Evolutionary conservation across 2,888 invertebrate genomes (phyloP).

Genomic region (Scaptomyza tumidula): DNA sequence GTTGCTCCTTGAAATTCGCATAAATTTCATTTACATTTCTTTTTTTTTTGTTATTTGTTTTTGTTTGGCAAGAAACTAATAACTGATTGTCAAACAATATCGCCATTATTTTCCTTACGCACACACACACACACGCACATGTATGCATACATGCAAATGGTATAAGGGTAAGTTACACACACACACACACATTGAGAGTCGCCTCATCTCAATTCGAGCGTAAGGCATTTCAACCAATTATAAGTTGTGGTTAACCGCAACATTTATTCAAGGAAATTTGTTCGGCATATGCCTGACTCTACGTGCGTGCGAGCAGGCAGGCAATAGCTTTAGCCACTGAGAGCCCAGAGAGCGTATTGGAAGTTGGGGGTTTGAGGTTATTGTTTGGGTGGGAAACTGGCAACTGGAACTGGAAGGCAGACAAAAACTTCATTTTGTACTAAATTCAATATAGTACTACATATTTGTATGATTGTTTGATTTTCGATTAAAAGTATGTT

Average conservation of each 20-base stretch:
- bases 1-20: not conserved
- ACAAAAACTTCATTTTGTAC: not conserved
- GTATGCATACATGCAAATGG: not conserved
- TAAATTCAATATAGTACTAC: not conserved
- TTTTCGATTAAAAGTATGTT: not conserved
- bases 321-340: slow-evolving; percentile 25
- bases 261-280: slow-evolving; percentile 82
- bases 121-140: not conserved
- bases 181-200: slow-evolving; percentile 16
- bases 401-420: slow-evolving; percentile 7
- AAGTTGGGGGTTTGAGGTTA: slow-evolving; percentile 8
- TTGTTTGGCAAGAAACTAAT: not conserved
- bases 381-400: slow-evolving; percentile 4
- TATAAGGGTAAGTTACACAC: slow-evolving; percentile 53
- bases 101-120: slow-evolving; percentile 30
- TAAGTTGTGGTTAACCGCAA: slow-evolving; percentile 85
- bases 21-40: slow-evolving; percentile 3
- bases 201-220: slow-evolving; percentile 57
- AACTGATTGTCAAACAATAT: slow-evolving; percentile 22
- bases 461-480: not conserved
- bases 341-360: slow-evolving; percentile 17
- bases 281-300: slow-evolving; percentile 59
- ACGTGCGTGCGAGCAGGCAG: slow-evolving; percentile 54
- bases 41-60: not conserved
- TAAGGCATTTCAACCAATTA: slow-evolving; percentile 84